These are phyloP conservation scores for Osmerus eperlanus DNA, from an alignment of 2,113 vertebrate genomes.

Conservation along the genomic window DNA sequence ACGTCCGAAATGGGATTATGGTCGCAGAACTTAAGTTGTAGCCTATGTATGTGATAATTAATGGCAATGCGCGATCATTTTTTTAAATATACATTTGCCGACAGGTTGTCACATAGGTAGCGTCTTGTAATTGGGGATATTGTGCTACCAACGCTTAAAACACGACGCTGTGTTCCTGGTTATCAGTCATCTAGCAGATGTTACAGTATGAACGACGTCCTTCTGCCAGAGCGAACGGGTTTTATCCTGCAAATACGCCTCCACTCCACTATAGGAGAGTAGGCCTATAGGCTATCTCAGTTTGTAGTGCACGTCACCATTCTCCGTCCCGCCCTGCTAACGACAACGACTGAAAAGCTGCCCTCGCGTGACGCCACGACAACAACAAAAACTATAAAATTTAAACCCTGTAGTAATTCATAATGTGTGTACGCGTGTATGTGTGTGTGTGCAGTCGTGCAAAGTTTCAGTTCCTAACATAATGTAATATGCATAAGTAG, in stretches of 20 bases:
- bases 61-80: slow-evolving; percentile 38
- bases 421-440: too few species aligned
- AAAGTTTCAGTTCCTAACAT: too few species aligned
- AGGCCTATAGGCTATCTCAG: slow-evolving; percentile 24
- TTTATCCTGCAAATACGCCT: slow-evolving; percentile 50
- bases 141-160: slow-evolving; percentile 43
- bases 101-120: slow-evolving; percentile 48
- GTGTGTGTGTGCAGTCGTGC: too few species aligned
- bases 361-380: slow-evolving; percentile 50
- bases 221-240: slow-evolving; percentile 30
- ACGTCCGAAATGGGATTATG: slow-evolving; percentile 15
- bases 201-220: slow-evolving; percentile 16
- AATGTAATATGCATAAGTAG: too few species aligned
- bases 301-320: slow-evolving; percentile 45
- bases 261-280: slow-evolving; percentile 22
- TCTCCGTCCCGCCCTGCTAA: slow-evolving; percentile 27
- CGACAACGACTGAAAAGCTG: slow-evolving; percentile 14
- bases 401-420: too few species aligned
- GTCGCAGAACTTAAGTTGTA: slow-evolving; percentile 49
- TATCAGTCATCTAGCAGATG: slow-evolving; percentile 9
- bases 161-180: slow-evolving; percentile 9
- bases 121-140: slow-evolving; percentile 34
- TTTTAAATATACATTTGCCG: slow-evolving; percentile 42
- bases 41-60: slow-evolving; percentile 20
- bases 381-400: too few species aligned